Evolutionary conservation across 2,888 invertebrate genomes (phyloP), one percentile per base, ranked within the genome.

Genomic region (Nomada fabriciana): DNA sequence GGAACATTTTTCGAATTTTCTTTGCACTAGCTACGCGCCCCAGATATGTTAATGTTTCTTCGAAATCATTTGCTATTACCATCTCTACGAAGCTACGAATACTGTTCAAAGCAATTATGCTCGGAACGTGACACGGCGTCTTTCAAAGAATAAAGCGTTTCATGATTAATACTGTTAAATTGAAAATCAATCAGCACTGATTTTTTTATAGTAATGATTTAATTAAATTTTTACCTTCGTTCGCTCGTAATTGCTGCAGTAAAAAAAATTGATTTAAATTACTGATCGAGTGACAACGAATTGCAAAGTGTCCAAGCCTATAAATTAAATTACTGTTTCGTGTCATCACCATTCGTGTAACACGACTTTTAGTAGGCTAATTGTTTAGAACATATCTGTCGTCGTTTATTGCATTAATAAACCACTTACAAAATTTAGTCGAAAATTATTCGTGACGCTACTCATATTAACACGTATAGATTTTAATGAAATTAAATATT

Each of bases 211-310:
- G 11, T 11, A 60, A 50, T 43, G 53, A 53, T 52, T 23, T 71
- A 71, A 77, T 77, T 72, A 64, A 71, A 77, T 72, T 65, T 43
- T 15, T n/a, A n/a, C 55, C 42, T 53, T 18, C 60, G 65, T 18
- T 25, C 68, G 15, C 18, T 42, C 68, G 63, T 75, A 36, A 36
- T 7, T 36, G 7, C 36, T 36, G 36, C 36, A 36, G 36, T 36
- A 36, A 36, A 36, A 29, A 36, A 36, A 36, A 36, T 36, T 36
- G 36, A 36, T 36, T 36, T 36, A 36, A 0, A 36, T 36, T 36
- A 36, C 29, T 29, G 29, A 29, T 29, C 36, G 36, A 36, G 36
- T 5, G 36, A 25, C 25, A 25, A 25, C 25, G 25, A 25, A 36
- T 36, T 5, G 36, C 36, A 7, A 36, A 7, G 42, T 18, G n/a